These are phyloP conservation scores for Anagyrus pseudococci DNA, from an alignment of 2,888 invertebrate species.

Conservation along the genomic window DNA sequence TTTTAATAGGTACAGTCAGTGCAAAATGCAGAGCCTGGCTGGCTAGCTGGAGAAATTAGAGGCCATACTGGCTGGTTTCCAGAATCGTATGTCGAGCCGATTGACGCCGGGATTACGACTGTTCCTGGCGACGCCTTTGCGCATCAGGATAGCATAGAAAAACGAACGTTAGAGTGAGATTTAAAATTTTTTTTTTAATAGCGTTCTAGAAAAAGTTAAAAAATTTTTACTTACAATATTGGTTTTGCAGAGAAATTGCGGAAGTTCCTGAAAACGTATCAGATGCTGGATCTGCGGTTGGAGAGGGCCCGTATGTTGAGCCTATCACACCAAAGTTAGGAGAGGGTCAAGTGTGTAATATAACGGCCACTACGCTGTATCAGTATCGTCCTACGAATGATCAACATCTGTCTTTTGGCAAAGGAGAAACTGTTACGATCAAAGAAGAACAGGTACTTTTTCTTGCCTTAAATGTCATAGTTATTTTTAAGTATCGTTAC, in stretches of 20 bases:
- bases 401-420: slow-evolving; percentile 68
- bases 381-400: slow-evolving; percentile 69
- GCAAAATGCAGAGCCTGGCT: slow-evolving; percentile 95
- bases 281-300: slow-evolving; percentile 62
- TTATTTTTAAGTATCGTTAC: too few relatives aligned
- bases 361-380: slow-evolving; percentile 65
- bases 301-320: slow-evolving; percentile 54
- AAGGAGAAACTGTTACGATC: slow-evolving; percentile 68
- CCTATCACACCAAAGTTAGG: slow-evolving; percentile 56
- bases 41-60: slow-evolving; percentile 91
- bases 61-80: slow-evolving; percentile 97
- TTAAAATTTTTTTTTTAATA: slow-evolving; percentile 2
- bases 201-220: neutral
- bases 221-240: neutral
- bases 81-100: slow-evolving; percentile 89
- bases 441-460: slow-evolving; percentile 65
- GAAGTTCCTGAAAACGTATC: slow-evolving; percentile 73
- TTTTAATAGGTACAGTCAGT: slow-evolving; percentile 72
- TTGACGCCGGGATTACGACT: slow-evolving; percentile 63
- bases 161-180: slow-evolving; percentile 65
- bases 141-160: slow-evolving; percentile 57
- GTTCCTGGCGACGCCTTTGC: slow-evolving; percentile 59
- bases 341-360: slow-evolving; percentile 58
- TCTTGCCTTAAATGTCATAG: neutral
- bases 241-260: slow-evolving; percentile 71